phyloP scores from a whole-genome alignment of 2,797 vertebrate species.

The Rhinichthys osculus region DNA sequence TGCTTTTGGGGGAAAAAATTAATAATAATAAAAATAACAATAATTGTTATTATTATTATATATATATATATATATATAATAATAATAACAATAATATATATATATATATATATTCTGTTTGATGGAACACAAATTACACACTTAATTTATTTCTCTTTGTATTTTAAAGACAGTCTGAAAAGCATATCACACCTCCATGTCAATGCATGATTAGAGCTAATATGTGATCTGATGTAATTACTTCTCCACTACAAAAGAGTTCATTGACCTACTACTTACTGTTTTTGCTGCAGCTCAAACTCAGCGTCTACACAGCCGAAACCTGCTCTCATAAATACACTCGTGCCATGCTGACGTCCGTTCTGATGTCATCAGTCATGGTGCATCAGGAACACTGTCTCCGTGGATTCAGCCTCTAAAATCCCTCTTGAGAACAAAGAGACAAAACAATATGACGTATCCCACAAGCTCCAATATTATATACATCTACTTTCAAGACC shows the following conservation, averaged over 20 bases:
- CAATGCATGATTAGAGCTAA: constrained; percentile 41
- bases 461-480: constrained; percentile 25
- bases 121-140: background rate
- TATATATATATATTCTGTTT: background rate
- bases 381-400: constrained; percentile 20
- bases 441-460: constrained; percentile 43
- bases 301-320: constrained; percentile 16
- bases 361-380: constrained; percentile 47
- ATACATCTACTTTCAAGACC: background rate
- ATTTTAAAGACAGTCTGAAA: constrained; percentile 44
- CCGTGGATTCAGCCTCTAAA: constrained; percentile 38
- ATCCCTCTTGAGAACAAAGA: constrained; percentile 42
- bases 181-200: constrained; percentile 47
- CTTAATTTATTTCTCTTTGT: background rate
- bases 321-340: constrained; percentile 30
- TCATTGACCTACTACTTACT: constrained; percentile 21
- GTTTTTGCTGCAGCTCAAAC: background rate
- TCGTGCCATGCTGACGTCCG: constrained; percentile 21
- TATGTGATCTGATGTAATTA: constrained; percentile 20
- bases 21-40: too few relatives aligned
- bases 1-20: too few relatives aligned
- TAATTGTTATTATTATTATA: too few relatives aligned
- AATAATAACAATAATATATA: too few relatives aligned
- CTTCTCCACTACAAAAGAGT: constrained; percentile 33
- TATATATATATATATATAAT: background rate